phyloP scores from a whole-genome alignment of 2,888 invertebrate species.

The Theretra japonica region DNA sequence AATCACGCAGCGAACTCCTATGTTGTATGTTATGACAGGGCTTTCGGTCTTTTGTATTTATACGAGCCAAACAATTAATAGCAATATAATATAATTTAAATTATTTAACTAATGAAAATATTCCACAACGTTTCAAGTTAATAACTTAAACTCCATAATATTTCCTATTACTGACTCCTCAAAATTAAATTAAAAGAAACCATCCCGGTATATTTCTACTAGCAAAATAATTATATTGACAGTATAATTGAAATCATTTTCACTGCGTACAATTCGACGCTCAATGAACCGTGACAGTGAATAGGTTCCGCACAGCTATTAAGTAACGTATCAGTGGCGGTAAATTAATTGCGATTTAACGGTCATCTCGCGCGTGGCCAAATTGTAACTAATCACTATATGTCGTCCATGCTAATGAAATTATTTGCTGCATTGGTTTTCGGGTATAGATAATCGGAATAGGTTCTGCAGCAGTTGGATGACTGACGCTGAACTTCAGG shows the following conservation, averaged over 20 bases:
- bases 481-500: not conserved
- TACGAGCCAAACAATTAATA: too few species aligned
- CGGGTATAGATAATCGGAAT: not conserved
- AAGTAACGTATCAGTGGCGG: not conserved
- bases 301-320: not conserved
- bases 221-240: not conserved
- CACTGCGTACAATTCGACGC: not conserved
- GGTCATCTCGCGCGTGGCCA: not conserved
- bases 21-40: too few species aligned
- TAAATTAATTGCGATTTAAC: not conserved
- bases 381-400: constrained; percentile 3
- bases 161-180: too few species aligned
- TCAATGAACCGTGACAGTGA: not conserved
- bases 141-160: too few species aligned
- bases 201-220: too few species aligned
- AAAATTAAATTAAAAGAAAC: too few species aligned
- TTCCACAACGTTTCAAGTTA: too few species aligned
- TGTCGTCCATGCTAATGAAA: not conserved
- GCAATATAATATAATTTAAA: too few species aligned
- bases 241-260: not conserved
- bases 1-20: too few species aligned
- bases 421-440: not conserved
- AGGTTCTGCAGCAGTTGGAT: not conserved
- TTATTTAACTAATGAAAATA: not conserved
- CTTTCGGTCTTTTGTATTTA: too few species aligned